Conservation (phyloP, 1,140 invertebrate genomes). For the Argopecten irradians region DNA sequence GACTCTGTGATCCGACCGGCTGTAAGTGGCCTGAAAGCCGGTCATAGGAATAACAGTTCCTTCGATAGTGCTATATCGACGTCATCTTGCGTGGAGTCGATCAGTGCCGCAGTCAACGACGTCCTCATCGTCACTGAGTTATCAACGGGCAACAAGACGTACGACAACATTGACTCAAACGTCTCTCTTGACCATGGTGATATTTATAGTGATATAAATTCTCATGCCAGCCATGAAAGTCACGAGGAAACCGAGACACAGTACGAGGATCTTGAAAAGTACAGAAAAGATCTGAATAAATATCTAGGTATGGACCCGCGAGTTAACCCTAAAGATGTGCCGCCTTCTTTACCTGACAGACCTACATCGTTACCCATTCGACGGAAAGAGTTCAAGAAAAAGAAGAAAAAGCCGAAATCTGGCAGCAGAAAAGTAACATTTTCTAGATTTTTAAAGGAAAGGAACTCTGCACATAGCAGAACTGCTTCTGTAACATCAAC, state of each 20-base stretch:
- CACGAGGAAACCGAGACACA: neutral
- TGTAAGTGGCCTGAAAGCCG: neutral
- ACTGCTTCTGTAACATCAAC: neutral
- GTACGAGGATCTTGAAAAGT: neutral
- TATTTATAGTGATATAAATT: neutral
- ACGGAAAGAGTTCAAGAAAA: constrained; percentile 2
- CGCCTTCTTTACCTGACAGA: neutral
- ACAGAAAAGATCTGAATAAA: neutral
- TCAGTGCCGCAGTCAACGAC: neutral
- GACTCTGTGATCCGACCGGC: neutral
- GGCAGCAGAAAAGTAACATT: neutral
- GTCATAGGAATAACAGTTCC: neutral
- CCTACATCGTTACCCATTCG: neutral
- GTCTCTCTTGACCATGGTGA: neutral
- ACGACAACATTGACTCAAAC: neutral
- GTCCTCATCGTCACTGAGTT: neutral
- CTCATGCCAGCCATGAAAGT: neutral
- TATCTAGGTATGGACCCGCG: neutral
- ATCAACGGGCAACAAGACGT: neutral
- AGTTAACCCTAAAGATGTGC: neutral
- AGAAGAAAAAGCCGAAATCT: neutral
- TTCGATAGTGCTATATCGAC: neutral
- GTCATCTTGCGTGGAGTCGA: neutral
- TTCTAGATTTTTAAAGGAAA: neutral
- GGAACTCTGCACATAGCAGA: neutral